phyloP scores from a whole-genome alignment of 2,113 vertebrate genomes.

The Apistogramma diplotaenia region DNA sequence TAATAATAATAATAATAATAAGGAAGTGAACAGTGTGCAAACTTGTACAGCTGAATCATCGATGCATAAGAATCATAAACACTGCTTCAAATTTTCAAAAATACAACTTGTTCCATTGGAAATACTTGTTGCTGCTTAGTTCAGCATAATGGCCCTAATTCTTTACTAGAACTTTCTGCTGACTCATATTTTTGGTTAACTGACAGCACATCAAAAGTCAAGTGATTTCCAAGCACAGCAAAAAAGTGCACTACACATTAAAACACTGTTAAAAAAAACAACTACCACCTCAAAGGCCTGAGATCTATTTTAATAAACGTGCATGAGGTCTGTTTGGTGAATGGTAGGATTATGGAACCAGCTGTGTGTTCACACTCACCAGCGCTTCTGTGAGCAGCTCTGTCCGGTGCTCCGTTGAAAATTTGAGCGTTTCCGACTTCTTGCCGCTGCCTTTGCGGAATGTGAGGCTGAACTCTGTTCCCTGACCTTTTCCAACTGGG shows the following conservation, averaged over 20 bases:
- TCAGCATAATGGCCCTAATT: not conserved
- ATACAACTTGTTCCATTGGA: not conserved
- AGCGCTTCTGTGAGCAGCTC: slow-evolving; percentile 97
- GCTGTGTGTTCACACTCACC: slow-evolving; percentile 76
- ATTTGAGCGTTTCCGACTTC: slow-evolving; percentile 97
- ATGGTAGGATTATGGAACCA: not conserved
- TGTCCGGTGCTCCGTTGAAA: slow-evolving; percentile 97
- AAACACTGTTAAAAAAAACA: not conserved
- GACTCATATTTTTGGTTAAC: slow-evolving; percentile 9
- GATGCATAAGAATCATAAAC: not conserved
- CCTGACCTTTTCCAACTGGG: slow-evolving; percentile 96
- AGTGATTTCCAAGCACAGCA: slow-evolving; percentile 10
- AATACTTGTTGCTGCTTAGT: not conserved
- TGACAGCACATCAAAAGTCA: not conserved
- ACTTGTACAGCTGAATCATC: not conserved
- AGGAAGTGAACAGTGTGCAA: not conserved
- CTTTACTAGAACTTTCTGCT: not conserved
- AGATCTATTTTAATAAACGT: not conserved
- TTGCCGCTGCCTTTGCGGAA: slow-evolving; percentile 96
- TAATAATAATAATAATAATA: not conserved
- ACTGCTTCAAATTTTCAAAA: not conserved
- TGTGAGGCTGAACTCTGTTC: slow-evolving; percentile 95
- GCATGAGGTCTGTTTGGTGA: not conserved
- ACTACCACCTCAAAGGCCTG: not conserved
- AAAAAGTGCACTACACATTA: not conserved